A percentile compares a stretch with the other conserved stretches of the same genome.
Evolutionary conservation across 2,888 invertebrate species (phyloP).

Genomic region (Emmelina monodactyla): DNA sequence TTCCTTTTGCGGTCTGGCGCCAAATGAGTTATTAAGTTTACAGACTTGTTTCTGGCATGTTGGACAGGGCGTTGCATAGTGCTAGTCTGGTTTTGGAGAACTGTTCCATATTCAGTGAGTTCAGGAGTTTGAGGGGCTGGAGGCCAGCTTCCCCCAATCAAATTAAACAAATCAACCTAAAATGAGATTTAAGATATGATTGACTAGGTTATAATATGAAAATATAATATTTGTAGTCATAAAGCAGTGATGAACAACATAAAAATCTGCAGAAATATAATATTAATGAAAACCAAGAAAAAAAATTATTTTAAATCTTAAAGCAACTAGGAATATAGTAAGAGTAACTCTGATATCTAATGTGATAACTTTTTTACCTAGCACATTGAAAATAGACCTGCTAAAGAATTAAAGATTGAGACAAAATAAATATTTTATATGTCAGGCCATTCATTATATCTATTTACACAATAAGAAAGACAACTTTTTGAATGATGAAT

Average conservation of each 20-base stretch:
- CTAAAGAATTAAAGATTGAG: too few species aligned
- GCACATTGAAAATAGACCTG: too few species aligned
- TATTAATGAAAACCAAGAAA: too few species aligned
- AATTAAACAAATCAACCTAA: slow-evolving; percentile 49
- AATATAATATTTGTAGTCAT: slow-evolving; percentile 12
- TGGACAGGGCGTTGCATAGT: slow-evolving; percentile 47
- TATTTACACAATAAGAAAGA: too few species aligned
- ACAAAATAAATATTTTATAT: too few species aligned
- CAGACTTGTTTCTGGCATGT: slow-evolving; percentile 65
- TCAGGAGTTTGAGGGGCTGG: slow-evolving; percentile 45
- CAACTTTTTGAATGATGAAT: too few species aligned
- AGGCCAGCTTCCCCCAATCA: slow-evolving; percentile 60
- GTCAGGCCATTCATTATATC: too few species aligned
- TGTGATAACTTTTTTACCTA: too few species aligned
- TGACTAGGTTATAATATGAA: slow-evolving; percentile 1
- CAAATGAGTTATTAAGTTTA: slow-evolving; percentile 67
- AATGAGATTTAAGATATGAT: slow-evolving; percentile 7
- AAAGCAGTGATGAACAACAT: neutral
- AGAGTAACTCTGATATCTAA: too few species aligned
- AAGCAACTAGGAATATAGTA: too few species aligned
- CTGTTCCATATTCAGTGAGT: slow-evolving; percentile 40
- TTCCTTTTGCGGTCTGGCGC: slow-evolving; percentile 41
- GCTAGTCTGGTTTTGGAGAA: slow-evolving; percentile 26
- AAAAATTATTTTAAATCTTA: too few species aligned
- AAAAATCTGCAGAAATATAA: too few species aligned